Percentiles rank a stretch among this genome's conserved stretches.
Evolutionary conservation across 2,113 vertebrate genomes (phyloP).

Genomic region (Candoia aspera): DNA sequence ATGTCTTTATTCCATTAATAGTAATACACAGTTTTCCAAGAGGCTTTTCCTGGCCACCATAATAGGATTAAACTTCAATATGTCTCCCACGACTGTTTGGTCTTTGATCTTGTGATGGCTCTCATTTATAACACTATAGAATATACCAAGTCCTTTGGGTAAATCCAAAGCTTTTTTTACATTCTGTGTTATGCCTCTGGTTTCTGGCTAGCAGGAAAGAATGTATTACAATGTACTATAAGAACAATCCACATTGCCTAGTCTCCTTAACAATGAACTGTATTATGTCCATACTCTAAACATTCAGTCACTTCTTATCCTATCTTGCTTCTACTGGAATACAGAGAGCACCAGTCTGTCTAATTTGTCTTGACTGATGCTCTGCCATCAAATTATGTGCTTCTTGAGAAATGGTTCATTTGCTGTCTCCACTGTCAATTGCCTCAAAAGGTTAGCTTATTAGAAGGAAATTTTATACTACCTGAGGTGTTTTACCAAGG

Average conservation of each 20-base stretch:
- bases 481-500: not conserved
- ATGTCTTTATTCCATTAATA: too few species aligned
- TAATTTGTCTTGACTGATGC: slow-evolving; percentile 35
- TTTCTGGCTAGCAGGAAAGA: not conserved
- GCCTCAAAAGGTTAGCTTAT: slow-evolving; percentile 25
- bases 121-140: not conserved
- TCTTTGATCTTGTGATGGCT: not conserved
- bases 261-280: slow-evolving; percentile 11
- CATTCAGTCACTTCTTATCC: not conserved
- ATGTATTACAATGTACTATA: not conserved
- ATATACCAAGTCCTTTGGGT: not conserved
- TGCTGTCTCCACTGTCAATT: slow-evolving; percentile 15
- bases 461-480: slow-evolving; percentile 19
- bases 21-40: not conserved
- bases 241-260: not conserved
- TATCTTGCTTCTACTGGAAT: slow-evolving; percentile 3
- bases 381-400: slow-evolving; percentile 30
- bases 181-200: not conserved
- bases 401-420: slow-evolving; percentile 12
- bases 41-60: not conserved
- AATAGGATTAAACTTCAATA: not conserved
- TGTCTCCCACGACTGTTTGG: not conserved
- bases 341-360: slow-evolving; percentile 21
- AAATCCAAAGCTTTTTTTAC: not conserved
- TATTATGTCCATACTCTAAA: slow-evolving; percentile 19